phyloP scores from a whole-genome alignment of 2,888 invertebrate species.

The Spodoptera picta region DNA sequence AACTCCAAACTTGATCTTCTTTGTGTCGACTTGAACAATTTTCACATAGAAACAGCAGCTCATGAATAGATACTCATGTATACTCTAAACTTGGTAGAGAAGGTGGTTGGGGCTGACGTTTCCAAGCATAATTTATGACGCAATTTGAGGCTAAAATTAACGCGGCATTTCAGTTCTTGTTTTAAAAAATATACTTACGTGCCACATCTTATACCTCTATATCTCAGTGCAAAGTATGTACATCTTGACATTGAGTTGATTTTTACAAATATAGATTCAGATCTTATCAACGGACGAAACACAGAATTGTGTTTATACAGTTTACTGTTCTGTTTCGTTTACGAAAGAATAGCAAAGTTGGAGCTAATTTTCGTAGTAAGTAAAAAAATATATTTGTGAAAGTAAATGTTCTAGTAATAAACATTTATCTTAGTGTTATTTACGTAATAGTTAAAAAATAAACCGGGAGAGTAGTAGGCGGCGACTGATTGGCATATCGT shows the following conservation, averaged over 20 bases:
- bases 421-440: slow-evolving; percentile 12
- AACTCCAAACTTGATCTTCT: slow-evolving; percentile 24
- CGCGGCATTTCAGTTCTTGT: neutral
- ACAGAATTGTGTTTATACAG: slow-evolving; percentile 11
- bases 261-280: neutral
- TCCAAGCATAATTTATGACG: slow-evolving; percentile 22
- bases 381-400: slow-evolving; percentile 9
- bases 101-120: slow-evolving; percentile 7
- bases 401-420: slow-evolving; percentile 25
- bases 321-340: too few species aligned
- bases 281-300: neutral
- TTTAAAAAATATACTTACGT: slow-evolving; percentile 17
- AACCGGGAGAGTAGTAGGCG: slow-evolving; percentile 25
- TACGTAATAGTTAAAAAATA: slow-evolving; percentile 23
- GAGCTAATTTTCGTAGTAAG: slow-evolving; percentile 3
- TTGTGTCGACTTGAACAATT: too few species aligned
- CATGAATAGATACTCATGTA: too few species aligned
- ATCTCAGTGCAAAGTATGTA: slow-evolving; percentile 1
- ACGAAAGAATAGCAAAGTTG: slow-evolving; percentile 8
- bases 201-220: slow-evolving; percentile 6
- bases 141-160: slow-evolving; percentile 18
- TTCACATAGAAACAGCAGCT: too few species aligned
- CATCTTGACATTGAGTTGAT: neutral
- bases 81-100: slow-evolving; percentile 14
- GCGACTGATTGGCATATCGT: slow-evolving; percentile 32